These are phyloP conservation scores for Myotis planiceps DNA, from an alignment of 2,797 vertebrate genomes.

Conservation along the genomic window DNA sequence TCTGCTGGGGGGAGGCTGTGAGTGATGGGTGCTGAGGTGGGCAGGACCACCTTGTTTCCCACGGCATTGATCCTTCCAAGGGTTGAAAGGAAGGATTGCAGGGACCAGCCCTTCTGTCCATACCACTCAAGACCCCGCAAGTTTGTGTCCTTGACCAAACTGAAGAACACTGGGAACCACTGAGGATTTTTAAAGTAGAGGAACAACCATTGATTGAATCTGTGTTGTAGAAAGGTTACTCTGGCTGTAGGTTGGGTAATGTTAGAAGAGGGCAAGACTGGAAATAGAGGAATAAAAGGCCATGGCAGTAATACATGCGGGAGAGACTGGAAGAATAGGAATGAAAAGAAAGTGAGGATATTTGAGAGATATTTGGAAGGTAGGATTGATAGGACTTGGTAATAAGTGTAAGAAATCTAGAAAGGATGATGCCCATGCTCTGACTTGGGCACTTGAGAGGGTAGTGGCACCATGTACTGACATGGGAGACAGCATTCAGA, in stretches of 20 bases:
- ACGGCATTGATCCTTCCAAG: background rate
- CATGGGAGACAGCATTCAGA: background rate
- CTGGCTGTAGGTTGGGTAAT: background rate
- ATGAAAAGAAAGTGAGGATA: background rate
- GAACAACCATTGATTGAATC: background rate
- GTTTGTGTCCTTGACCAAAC: background rate
- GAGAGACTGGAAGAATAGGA: background rate
- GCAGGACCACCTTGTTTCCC: background rate
- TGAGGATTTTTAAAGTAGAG: background rate
- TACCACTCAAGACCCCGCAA: background rate
- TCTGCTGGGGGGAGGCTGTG: background rate
- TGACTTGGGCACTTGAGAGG: background rate
- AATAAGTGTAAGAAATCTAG: background rate
- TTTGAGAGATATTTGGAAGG: background rate
- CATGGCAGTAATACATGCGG: background rate
- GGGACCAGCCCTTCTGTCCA: background rate
- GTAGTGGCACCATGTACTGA: background rate
- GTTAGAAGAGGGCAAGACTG: background rate
- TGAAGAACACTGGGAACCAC: background rate
- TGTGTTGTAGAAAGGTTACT: background rate
- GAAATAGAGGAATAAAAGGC: background rate
- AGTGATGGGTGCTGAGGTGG: background rate
- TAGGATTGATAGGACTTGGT: background rate
- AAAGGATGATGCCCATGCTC: background rate
- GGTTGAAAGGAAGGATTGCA: background rate